Evolutionary conservation across 2,797 vertebrate genomes (phyloP), one percentile per base, ranked within the genome.

Genomic region (Lagocephalus sceleratus): DNA sequence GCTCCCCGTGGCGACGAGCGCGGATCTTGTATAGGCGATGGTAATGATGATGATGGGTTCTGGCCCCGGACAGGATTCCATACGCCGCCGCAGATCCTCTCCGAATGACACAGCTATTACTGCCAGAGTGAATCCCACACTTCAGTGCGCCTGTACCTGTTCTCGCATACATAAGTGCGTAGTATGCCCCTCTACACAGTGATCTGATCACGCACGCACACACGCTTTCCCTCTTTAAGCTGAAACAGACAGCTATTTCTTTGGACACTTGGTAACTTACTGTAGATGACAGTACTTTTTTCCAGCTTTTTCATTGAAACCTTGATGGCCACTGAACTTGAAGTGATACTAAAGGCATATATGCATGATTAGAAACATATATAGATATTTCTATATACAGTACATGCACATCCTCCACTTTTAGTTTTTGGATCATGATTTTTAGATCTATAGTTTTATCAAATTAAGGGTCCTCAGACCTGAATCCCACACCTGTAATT

Each of bases 1-100:
- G 54, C 63, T 66, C 52, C 82, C 69, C 29, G 69, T 75, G 57
- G 68, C 1, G 63, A 22, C 12, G 62, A 73, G 68, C 51, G 67
- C 15, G 35, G 64, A 72, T 56, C 75, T 71, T 67, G 71, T 78
- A 60, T 66, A 78, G 82, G 77, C 82, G 75, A 82, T 71, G 79
- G 71, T 83, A 78, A 86, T 85, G 79, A 85, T 44, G 63, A 84
- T 88, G 80, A 88, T 78, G 68, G 82, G 67, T 68, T 85, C 63
- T 73, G 59, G 69, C 72, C 70, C 58, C 29, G 2, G 57, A 78
- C 67, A 35, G 32, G 32, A 35, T 12, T 35, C 32, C 62, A 67
- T 57, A 53, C 48, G 44, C 54, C 51, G 57, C 60, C 43, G 35
- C 25, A 45, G 63, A 66, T 79, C 47, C 40, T 67, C 45, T 57